Conservation (phyloP, 2,113 vertebrate species). For the Mastomys natalensis region DNA sequence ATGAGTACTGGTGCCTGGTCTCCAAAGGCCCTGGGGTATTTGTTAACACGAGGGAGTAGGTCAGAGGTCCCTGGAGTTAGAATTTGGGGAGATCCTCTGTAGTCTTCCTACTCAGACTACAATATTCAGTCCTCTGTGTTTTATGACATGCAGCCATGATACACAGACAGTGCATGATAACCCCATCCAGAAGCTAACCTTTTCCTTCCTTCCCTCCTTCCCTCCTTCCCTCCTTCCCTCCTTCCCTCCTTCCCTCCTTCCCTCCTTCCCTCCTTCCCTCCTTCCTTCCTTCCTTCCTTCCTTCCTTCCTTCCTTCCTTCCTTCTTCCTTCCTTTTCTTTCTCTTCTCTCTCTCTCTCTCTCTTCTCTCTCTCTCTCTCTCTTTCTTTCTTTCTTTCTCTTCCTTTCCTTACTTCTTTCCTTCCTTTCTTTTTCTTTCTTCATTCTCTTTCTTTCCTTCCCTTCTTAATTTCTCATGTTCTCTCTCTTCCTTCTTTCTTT, state of each 20-base stretch:
- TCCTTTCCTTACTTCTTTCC: neutral
- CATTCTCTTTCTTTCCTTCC: neutral
- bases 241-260: fast-evolving
- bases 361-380: too few species aligned
- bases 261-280: neutral
- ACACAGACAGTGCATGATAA: neutral
- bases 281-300: neutral
- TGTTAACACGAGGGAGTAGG: neutral
- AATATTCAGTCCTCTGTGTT: neutral
- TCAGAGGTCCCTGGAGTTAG: slow-evolving; percentile 6
- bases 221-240: fast-evolving
- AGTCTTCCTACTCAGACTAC: neutral
- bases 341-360: fast-evolving
- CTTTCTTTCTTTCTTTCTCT: neutral
- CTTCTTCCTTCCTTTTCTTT: neutral
- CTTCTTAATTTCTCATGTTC: too few species aligned
- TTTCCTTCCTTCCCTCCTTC: fast-evolving
- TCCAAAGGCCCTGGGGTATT: neutral
- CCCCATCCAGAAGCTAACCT: neutral
- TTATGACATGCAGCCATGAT: neutral
- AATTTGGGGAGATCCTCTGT: neutral
- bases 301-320: fast-evolving
- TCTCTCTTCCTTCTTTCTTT: neutral
- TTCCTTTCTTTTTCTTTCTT: neutral
- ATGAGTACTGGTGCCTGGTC: neutral